These are phyloP conservation scores for Catonia carolina DNA, from an alignment of 2,888 invertebrate genomes.

Conservation along the genomic window DNA sequence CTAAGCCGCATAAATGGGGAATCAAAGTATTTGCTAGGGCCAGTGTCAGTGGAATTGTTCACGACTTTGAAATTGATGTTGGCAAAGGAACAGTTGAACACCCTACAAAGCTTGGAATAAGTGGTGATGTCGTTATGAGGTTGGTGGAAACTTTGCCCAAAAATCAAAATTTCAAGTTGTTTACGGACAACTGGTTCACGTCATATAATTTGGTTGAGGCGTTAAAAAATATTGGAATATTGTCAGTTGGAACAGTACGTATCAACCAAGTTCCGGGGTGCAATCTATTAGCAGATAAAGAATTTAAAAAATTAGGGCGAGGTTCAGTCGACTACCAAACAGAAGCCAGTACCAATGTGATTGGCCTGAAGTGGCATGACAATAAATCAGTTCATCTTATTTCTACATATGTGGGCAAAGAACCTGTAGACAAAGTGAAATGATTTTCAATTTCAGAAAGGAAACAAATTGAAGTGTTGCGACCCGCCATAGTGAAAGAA, in stretches of 20 bases:
- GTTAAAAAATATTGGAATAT: constrained; percentile 13
- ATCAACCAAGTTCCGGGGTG: constrained; percentile 5
- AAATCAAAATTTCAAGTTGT: constrained; percentile 2
- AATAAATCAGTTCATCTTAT: constrained; percentile 13
- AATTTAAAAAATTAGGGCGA: constrained; percentile 1
- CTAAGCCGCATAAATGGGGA: constrained; percentile 35
- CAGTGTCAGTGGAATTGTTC: constrained; percentile 8
- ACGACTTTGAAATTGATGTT: constrained; percentile 17
- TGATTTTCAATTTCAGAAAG: constrained; percentile 4
- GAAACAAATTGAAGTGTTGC: background rate
- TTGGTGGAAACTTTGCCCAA: constrained; percentile 12
- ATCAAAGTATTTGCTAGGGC: constrained; percentile 30
- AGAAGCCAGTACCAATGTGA: constrained; percentile 9
- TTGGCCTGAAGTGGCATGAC: constrained; percentile 15
- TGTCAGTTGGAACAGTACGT: constrained; percentile 1
- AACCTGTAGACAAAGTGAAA: constrained; percentile 13
- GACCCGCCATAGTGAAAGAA: constrained; percentile 9
- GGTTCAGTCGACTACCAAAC: constrained; percentile 6
- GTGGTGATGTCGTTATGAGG: constrained; percentile 15
- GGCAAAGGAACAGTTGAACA: constrained; percentile 10
- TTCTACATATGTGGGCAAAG: constrained; percentile 7
- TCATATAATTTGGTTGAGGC: constrained; percentile 4
- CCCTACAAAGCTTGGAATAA: constrained; percentile 5
- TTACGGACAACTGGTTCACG: constrained; percentile 13
- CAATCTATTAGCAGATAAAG: constrained; percentile 3